Evolutionary conservation across 2,113 vertebrate species (phyloP).

Genomic region (Semicossyphus pulcher): DNA sequence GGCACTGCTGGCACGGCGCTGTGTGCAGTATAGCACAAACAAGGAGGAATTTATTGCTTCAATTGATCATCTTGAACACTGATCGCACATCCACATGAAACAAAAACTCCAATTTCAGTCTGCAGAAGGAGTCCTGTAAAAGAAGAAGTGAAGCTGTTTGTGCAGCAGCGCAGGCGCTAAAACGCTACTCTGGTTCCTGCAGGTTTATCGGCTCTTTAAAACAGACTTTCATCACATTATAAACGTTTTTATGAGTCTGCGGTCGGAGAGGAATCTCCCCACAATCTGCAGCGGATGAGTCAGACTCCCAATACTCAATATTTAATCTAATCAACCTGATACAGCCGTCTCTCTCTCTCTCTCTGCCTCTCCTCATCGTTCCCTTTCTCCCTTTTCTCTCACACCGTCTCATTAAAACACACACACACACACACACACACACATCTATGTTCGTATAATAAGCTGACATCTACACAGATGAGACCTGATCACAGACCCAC

Average conservation of each 20-base stretch:
- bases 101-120: no score
- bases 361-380: neutral
- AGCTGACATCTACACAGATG: slow-evolving; percentile 41
- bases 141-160: no score
- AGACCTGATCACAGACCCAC: slow-evolving; percentile 27
- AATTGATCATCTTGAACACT: no score
- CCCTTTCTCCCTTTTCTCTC: neutral
- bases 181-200: no score
- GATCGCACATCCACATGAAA: no score
- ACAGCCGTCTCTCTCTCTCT: neutral
- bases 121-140: no score
- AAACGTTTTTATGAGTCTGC: neutral
- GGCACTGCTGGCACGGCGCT: neutral
- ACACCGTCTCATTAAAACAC: slow-evolving; percentile 1
- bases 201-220: no score
- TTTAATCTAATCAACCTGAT: neutral
- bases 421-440: neutral
- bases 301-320: neutral
- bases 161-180: no score
- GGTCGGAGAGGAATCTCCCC: neutral
- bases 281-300: neutral
- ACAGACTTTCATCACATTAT: neutral
- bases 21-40: no score
- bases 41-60: no score
- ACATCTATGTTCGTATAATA: slow-evolving; percentile 32